phyloP scores from a whole-genome alignment of 2,797 vertebrate genomes.

The Chrosomus eos region DNA sequence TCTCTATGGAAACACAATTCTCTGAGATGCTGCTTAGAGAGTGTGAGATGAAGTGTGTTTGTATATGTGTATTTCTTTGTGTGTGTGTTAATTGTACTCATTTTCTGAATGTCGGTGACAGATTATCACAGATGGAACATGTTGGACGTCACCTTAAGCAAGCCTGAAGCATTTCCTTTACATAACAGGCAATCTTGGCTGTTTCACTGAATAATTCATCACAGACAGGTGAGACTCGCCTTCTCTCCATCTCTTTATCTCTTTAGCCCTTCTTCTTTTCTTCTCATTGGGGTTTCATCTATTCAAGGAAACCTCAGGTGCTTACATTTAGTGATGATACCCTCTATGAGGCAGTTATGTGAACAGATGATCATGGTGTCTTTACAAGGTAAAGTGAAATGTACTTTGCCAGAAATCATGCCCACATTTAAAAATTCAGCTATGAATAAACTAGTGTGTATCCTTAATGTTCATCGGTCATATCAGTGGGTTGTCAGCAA shows the following conservation, averaged over 20 bases:
- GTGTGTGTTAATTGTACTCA: constrained; percentile 47
- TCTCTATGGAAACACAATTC: constrained; percentile 79
- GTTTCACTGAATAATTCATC: constrained; percentile 55
- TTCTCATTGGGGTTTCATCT: constrained; percentile 54
- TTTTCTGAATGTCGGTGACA: constrained; percentile 12
- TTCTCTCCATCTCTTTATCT: constrained; percentile 31
- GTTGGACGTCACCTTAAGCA: constrained; percentile 42
- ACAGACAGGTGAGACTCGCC: constrained; percentile 54
- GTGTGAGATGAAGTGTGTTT: constrained; percentile 52
- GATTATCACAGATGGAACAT: constrained; percentile 42
- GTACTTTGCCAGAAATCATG: neutral
- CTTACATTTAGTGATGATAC: constrained; percentile 47
- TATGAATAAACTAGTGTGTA: constrained; percentile 9
- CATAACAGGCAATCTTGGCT: constrained; percentile 19
- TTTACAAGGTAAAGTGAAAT: constrained; percentile 22
- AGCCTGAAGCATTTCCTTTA: constrained; percentile 46
- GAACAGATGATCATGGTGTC: constrained; percentile 15
- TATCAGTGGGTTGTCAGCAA: constrained; percentile 4
- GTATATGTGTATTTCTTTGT: constrained; percentile 31
- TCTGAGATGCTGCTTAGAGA: constrained; percentile 57
- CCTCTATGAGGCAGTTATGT: constrained; percentile 21
- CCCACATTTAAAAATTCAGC: neutral
- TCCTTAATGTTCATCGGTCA: constrained; percentile 10
- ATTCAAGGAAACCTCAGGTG: constrained; percentile 47
- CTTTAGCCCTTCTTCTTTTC: neutral